A percentile compares a stretch with the other conserved stretches of the same genome.
phyloP scores from a whole-genome alignment of 2,888 invertebrate genomes.

The Eudemis profundana region DNA sequence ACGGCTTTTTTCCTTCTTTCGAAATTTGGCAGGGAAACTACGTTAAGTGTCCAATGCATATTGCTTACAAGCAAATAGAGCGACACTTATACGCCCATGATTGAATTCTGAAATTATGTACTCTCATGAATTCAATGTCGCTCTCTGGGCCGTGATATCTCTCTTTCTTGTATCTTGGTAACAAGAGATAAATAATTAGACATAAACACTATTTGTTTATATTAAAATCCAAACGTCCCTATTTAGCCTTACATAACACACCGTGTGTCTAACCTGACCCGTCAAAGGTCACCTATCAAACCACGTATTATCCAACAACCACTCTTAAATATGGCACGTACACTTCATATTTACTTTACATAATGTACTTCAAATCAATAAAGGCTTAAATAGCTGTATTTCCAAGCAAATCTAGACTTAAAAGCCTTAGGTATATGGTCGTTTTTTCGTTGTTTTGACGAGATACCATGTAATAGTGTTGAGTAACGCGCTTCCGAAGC shows the following conservation, averaged over 20 bases:
- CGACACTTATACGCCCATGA: too few species aligned
- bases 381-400: background rate
- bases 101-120: too few species aligned
- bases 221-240: too few species aligned
- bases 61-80: too few species aligned
- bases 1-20: too few species aligned
- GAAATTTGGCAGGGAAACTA: too few species aligned
- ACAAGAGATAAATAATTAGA: too few species aligned
- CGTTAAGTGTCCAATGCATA: too few species aligned
- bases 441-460: background rate
- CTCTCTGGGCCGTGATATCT: too few species aligned
- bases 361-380: background rate
- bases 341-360: constrained; percentile 30
- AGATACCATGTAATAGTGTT: constrained; percentile 15
- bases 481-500: constrained; percentile 25
- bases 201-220: too few species aligned
- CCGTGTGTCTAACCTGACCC: constrained; percentile 6
- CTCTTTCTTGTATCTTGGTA: too few species aligned
- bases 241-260: constrained; percentile 22
- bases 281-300: constrained; percentile 30
- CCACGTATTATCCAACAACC: constrained; percentile 22
- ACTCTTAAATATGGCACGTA: constrained; percentile 20
- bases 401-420: background rate
- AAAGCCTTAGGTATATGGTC: background rate
- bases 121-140: too few species aligned